These are phyloP conservation scores for Orthosia cruda DNA, from an alignment of 2,888 invertebrate species.

Conservation along the genomic window DNA sequence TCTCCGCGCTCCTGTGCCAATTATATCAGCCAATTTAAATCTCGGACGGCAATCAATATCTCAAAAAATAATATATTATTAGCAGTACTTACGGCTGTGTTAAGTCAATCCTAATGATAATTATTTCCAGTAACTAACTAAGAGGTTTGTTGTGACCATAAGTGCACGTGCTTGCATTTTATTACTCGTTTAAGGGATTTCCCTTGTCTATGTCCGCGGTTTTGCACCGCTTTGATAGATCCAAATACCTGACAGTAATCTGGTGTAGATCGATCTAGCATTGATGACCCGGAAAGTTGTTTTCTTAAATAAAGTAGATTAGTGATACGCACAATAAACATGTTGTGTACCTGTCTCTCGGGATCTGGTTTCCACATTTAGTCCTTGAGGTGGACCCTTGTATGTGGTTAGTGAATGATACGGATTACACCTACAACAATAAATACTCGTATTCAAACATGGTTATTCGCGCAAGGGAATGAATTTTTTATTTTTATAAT, in stretches of 20 bases:
- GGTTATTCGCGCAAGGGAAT: too few species aligned
- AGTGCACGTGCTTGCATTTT: conserved; percentile 42
- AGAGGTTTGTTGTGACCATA: conserved; percentile 13
- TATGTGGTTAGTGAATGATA: too few species aligned
- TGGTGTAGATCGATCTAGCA: conserved; percentile 2
- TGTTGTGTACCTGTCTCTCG: too few species aligned
- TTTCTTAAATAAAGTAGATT: background rate
- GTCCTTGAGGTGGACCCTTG: too few species aligned
- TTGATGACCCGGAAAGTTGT: conserved; percentile 7
- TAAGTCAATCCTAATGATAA: conserved; percentile 15
- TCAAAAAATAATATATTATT: background rate
- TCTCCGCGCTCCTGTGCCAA: too few species aligned
- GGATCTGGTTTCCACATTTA: too few species aligned
- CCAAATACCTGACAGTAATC: conserved; percentile 25
- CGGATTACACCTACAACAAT: too few species aligned
- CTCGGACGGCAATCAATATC: background rate
- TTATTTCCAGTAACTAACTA: conserved; percentile 40
- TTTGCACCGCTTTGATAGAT: conserved; percentile 1
- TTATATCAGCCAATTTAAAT: too few species aligned
- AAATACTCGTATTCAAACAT: too few species aligned
- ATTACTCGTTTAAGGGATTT: conserved; percentile 41
- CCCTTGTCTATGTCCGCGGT: conserved; percentile 22
- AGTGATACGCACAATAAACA: background rate
- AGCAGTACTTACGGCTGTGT: too few species aligned
- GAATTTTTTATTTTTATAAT: too few species aligned